A percentile compares a stretch with the other conserved stretches of the same genome.
phyloP scores from a whole-genome alignment of 1,140 invertebrate species.

The Drosophila sucinea region DNA sequence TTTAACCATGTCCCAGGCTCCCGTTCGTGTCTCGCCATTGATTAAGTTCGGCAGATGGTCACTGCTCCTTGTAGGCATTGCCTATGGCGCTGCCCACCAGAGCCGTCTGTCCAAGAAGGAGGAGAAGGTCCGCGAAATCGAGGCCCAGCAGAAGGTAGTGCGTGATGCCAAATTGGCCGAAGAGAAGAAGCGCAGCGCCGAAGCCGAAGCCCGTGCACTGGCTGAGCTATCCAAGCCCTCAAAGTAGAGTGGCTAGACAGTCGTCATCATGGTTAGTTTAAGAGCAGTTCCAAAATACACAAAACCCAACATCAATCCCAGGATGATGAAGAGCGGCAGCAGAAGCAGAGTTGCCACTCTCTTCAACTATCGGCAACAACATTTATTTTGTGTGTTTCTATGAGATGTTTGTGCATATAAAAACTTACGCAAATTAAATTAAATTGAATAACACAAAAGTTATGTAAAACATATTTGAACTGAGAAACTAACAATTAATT shows the following conservation, averaged over 20 bases:
- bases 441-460: slow-evolving; percentile 41
- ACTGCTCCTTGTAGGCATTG: slow-evolving; percentile 86
- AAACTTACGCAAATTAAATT: slow-evolving; percentile 47
- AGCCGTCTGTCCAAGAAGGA: slow-evolving; percentile 88
- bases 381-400: slow-evolving; percentile 45
- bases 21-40: slow-evolving; percentile 88
- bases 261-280: slow-evolving; percentile 41
- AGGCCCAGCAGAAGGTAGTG: slow-evolving; percentile 86
- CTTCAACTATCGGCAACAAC: slow-evolving; percentile 20
- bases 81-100: slow-evolving; percentile 89
- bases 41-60: slow-evolving; percentile 90
- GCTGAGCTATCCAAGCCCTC: slow-evolving; percentile 67
- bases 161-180: slow-evolving; percentile 88
- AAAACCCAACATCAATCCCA: slow-evolving; percentile 48
- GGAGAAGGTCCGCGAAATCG: slow-evolving; percentile 86
- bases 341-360: slow-evolving; percentile 27
- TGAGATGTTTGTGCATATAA: slow-evolving; percentile 35
- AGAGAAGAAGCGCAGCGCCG: slow-evolving; percentile 86
- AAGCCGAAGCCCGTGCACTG: slow-evolving; percentile 78
- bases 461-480: slow-evolving; percentile 49
- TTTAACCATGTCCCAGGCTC: slow-evolving; percentile 83
- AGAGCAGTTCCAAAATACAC: slow-evolving; percentile 21
- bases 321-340: slow-evolving; percentile 2
- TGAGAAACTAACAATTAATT: not conserved
- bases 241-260: slow-evolving; percentile 32